Conservation (phyloP, 2,888 invertebrate genomes). For the Eristalis arbustorum region DNA sequence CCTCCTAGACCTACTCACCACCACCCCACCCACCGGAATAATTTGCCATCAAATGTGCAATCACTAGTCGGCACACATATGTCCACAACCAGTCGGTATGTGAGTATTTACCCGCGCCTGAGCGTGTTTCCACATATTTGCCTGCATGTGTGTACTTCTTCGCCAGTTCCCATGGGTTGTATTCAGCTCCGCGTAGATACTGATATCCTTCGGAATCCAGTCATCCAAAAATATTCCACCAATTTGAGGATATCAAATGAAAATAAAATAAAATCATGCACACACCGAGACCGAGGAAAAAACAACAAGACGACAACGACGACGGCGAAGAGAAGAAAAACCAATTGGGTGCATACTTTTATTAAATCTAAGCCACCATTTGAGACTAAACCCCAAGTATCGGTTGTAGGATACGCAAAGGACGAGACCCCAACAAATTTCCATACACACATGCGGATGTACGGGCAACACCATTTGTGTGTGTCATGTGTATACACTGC, state of each 20-base stretch:
- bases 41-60: constrained; percentile 62
- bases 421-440: constrained; percentile 8
- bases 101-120: neutral
- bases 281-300: neutral
- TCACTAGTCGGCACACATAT: constrained; percentile 4
- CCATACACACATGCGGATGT: neutral
- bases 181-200: neutral
- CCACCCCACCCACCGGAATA: constrained; percentile 7
- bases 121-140: constrained; percentile 46
- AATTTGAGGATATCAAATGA: constrained; percentile 64
- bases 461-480: neutral
- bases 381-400: constrained; percentile 58
- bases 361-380: constrained; percentile 70
- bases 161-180: constrained; percentile 47
- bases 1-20: constrained; percentile 18
- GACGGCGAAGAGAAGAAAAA: constrained; percentile 19
- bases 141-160: constrained; percentile 38
- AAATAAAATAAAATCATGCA: constrained; percentile 57
- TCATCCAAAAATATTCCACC: constrained; percentile 57
- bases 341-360: constrained; percentile 62
- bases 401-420: constrained; percentile 48
- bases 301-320: neutral
- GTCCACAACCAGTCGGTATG: neutral
- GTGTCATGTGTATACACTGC: neutral
- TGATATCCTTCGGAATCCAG: constrained; percentile 55